Evolutionary conservation across 2,797 vertebrate species (phyloP), one percentile per base, ranked within the genome.

Genomic region (Protosalanx chinensis): DNA sequence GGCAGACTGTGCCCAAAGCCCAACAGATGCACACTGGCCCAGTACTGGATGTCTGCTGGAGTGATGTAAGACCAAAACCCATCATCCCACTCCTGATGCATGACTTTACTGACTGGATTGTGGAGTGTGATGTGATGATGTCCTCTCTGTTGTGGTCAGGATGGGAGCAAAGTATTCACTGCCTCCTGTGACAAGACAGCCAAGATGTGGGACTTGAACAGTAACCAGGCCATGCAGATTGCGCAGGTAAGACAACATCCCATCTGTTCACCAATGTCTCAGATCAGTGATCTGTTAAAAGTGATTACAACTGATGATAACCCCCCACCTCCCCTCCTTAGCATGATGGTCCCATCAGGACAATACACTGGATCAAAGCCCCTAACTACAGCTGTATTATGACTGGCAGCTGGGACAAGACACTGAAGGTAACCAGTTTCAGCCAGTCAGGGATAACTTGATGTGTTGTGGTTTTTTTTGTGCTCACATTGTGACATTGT

Each of bases 161-260:
- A 99, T 80, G 98, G 97, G 46, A 98, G 96, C 90, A 99, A 99
- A 93, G 97, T 99, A 32, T 98, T 99, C 82, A 99, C 97, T 68
- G 97, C 96, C 13, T 99, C 98, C 0, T 98, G 97, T 90, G 98
- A 99, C 86, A 99, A 99, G 93, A 99, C 96, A 16, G 98, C 97
- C 70, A 99, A 99, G 90, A 98, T 99, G 97, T 99, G 98, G 98
- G 98, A 99, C 90, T 94, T 99, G 66, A 99, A 98, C 88, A 99
- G 96, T 79, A 99, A 98, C 72, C 98, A 99, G 78, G 95, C 97
- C 0, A 96, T 98, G 88, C 98, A 99, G 90, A 96, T 99, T 27
- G 98, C 98, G 78, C 98, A 99, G 89, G 98, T 99, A 84, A 80
- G 70, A 46, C 23, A 35, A 10, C 41, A 30, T 32, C 30, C 51